A percentile compares a stretch with the other conserved stretches of the same genome.
These are phyloP conservation scores for Micronycteris hirsuta DNA, from an alignment of 2,113 vertebrate species.

Conservation along the genomic window DNA sequence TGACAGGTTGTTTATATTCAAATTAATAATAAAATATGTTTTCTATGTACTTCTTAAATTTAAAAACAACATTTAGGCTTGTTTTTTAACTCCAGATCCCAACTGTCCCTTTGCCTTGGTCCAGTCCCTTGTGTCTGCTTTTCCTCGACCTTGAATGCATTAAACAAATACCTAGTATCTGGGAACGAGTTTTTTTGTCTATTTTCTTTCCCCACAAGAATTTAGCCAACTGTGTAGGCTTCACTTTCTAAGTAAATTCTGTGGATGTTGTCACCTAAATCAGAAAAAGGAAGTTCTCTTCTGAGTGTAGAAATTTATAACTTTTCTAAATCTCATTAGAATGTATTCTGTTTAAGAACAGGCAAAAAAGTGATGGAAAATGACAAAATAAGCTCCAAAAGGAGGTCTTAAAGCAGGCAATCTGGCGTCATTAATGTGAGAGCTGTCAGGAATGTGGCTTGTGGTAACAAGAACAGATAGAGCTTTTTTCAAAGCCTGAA, in stretches of 20 bases:
- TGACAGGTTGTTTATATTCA: not conserved
- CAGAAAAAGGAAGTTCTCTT: not conserved
- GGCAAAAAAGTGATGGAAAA: not conserved
- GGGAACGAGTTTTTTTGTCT: not conserved
- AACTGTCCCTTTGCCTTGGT: not conserved
- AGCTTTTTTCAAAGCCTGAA: constrained; percentile 67
- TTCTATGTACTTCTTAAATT: not conserved
- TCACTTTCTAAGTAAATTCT: not conserved
- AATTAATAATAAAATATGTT: not conserved
- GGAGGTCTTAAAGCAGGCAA: constrained; percentile 57
- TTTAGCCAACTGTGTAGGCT: not conserved
- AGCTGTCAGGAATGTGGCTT: constrained; percentile 62
- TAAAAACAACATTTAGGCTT: not conserved
- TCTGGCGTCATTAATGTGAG: constrained; percentile 73
- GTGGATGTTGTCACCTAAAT: not conserved
- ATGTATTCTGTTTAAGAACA: constrained; percentile 48
- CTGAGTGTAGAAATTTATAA: not conserved
- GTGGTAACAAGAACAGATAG: constrained; percentile 61
- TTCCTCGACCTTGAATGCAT: not conserved
- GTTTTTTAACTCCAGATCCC: not conserved
- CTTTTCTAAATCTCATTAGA: constrained; percentile 63
- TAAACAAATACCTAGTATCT: not conserved
- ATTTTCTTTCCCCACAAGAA: not conserved
- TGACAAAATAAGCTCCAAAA: constrained; percentile 50
- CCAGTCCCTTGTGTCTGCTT: not conserved